phyloP scores from a whole-genome alignment of 2,113 vertebrate species.

The Psettodes erumei region DNA sequence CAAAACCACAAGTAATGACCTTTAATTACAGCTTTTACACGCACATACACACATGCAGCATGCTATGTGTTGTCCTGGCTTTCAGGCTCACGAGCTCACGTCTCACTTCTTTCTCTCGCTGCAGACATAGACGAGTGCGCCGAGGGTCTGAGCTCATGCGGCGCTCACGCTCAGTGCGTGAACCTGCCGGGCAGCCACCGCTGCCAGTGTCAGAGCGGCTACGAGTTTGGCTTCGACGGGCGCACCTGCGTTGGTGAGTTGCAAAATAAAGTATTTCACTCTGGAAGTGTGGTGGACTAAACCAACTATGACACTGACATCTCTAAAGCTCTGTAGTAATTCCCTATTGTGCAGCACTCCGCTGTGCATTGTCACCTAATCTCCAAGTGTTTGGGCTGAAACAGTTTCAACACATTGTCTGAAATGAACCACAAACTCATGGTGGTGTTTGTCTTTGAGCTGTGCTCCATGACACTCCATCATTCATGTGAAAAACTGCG shows the following conservation, averaged over 20 bases:
- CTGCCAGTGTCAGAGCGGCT: constrained; percentile 87
- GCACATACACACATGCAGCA: constrained; percentile 2
- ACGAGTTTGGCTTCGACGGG: constrained; percentile 77
- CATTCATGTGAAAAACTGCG: neutral
- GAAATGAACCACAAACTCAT: neutral
- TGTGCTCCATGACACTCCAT: neutral
- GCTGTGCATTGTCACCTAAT: neutral
- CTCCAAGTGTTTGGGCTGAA: neutral
- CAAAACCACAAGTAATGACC: constrained; percentile 45
- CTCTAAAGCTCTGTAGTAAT: too few species aligned
- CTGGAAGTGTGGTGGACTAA: too few species aligned
- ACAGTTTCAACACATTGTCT: neutral
- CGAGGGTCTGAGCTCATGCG: constrained; percentile 81
- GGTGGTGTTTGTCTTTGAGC: neutral
- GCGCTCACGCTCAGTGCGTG: constrained; percentile 84
- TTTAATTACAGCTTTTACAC: constrained; percentile 52
- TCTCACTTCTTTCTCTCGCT: constrained; percentile 23
- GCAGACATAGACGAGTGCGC: constrained; percentile 91
- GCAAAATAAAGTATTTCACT: neutral
- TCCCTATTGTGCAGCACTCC: too few species aligned
- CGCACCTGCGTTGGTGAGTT: constrained; percentile 87
- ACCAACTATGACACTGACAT: too few species aligned
- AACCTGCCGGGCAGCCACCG: constrained; percentile 87
- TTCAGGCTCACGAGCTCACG: neutral
- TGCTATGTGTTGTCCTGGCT: constrained; percentile 25